These are phyloP conservation scores for Heliothis subflexa DNA, from an alignment of 1,140 invertebrate species.

Conservation along the genomic window DNA sequence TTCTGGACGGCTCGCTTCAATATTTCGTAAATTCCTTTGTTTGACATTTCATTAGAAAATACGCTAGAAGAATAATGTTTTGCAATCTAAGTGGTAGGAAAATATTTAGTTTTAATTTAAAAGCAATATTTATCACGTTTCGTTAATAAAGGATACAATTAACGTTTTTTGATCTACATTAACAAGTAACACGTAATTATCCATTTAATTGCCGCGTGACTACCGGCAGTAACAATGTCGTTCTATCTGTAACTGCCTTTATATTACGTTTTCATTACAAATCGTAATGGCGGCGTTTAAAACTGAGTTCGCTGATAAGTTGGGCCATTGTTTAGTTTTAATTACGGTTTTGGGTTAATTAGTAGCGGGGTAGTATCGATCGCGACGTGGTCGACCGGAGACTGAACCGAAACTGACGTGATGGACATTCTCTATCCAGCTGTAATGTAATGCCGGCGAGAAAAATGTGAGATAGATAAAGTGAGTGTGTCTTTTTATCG, in stretches of 20 bases:
- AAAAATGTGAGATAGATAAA: no score
- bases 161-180: no score
- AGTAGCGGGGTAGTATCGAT: conserved; percentile 28
- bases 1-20: not conserved
- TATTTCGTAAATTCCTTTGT: conserved; percentile 24
- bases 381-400: not conserved
- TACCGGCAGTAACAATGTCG: conserved; percentile 19
- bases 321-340: conserved; percentile 38
- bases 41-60: conserved; percentile 2
- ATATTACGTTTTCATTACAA: conserved; percentile 32
- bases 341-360: conserved; percentile 38
- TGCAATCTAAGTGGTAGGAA: not conserved
- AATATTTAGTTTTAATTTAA: conserved; percentile 3
- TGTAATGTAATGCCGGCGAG: no score
- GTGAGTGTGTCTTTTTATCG: no score
- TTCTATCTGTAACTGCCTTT: conserved; percentile 6
- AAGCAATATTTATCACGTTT: not conserved
- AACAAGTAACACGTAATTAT: not conserved
- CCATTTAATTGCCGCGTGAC: conserved; percentile 14
- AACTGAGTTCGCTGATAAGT: conserved; percentile 41
- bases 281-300: conserved; percentile 12
- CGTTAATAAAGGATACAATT: no score
- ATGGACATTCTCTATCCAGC: no score
- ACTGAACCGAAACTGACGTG: no score
- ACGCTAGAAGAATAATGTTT: not conserved